Percentiles rank a stretch among this genome's conserved stretches.
These are phyloP conservation scores for Neotoxoptera formosana DNA, from an alignment of 1,140 invertebrate species.

Conservation along the genomic window DNA sequence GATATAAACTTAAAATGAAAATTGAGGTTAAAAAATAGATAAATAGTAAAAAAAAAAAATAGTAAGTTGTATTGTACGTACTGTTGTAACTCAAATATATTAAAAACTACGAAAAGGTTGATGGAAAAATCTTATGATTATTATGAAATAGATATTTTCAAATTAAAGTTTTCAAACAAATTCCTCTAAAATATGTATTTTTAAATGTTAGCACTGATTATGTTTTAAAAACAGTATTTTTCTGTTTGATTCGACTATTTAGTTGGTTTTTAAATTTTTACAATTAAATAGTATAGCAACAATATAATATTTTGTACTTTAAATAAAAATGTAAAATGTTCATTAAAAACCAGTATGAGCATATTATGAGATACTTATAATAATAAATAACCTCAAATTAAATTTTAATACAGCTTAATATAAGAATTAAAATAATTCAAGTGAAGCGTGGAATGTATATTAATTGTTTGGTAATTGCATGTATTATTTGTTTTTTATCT, in stretches of 20 bases:
- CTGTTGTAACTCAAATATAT: too few species aligned
- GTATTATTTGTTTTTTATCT: too few species aligned
- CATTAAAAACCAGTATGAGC: not conserved
- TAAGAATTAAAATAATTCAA: too few species aligned
- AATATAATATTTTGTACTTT: not conserved
- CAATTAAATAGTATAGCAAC: not conserved
- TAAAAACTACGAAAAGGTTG: not conserved
- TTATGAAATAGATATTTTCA: not conserved
- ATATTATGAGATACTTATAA: too few species aligned
- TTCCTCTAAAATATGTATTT: not conserved
- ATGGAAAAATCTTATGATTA: not conserved
- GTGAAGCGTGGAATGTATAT: too few species aligned
- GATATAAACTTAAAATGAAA: not conserved
- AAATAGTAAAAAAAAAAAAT: not conserved
- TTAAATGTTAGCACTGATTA: not conserved
- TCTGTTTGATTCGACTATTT: not conserved
- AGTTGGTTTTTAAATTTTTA: not conserved
- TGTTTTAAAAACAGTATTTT: not conserved
- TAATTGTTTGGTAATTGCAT: not conserved
- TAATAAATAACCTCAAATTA: too few species aligned
- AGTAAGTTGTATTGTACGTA: too few species aligned
- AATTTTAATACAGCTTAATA: not conserved
- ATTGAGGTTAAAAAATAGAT: not conserved
- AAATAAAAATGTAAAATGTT: not conserved
- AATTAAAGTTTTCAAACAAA: too few species aligned